Conservation (phyloP, 2,113 vertebrate genomes). For the Furnarius figulus region DNA sequence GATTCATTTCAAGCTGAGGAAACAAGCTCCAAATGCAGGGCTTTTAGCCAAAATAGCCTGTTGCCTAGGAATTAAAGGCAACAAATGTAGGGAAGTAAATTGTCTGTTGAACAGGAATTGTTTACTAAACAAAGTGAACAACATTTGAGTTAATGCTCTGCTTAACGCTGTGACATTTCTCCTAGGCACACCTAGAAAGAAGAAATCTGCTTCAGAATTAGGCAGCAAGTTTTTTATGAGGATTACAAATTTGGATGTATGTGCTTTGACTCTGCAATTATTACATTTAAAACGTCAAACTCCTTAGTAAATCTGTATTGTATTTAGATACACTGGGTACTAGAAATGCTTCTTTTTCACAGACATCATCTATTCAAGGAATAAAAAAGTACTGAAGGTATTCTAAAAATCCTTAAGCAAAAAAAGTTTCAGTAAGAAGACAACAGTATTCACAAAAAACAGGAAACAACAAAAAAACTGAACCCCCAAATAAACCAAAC, state of each 20-base stretch:
- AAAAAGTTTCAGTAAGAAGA: neutral
- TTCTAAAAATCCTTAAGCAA: neutral
- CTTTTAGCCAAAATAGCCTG: neutral
- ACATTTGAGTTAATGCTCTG: neutral
- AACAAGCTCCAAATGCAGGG: neutral
- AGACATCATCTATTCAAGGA: neutral
- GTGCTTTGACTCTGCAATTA: neutral
- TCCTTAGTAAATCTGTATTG: neutral
- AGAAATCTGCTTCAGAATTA: neutral
- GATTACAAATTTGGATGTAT: neutral
- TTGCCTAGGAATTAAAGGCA: neutral
- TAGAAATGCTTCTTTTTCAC: neutral
- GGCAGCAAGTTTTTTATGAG: neutral
- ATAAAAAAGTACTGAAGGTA: neutral
- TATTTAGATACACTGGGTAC: neutral
- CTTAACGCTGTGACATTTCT: neutral
- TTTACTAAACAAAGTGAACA: neutral
- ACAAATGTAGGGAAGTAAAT: neutral
- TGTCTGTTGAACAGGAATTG: neutral
- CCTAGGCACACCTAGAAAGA: neutral
- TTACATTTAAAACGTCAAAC: neutral
- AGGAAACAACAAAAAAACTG: neutral
- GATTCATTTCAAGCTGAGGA: neutral
- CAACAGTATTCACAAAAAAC: neutral
- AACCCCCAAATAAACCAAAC: neutral